phyloP scores from a whole-genome alignment of 2,888 invertebrate species.

The Eristalis arbustorum region DNA sequence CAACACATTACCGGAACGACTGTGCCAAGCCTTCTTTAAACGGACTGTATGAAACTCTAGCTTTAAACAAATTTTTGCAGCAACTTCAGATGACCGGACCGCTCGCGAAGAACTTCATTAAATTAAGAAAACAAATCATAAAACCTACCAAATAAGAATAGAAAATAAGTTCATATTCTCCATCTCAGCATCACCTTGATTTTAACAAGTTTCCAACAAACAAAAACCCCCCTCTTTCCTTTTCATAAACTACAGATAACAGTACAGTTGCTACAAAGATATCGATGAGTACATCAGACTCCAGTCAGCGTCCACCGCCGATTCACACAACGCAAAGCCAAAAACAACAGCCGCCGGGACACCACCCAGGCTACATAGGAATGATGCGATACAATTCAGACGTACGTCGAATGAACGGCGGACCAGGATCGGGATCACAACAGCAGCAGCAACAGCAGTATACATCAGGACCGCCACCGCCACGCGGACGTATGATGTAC shows the following conservation, averaged over 20 bases:
- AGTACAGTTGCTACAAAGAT: conserved; percentile 19
- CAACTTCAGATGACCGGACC: neutral
- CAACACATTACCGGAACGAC: neutral
- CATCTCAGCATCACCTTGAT: neutral
- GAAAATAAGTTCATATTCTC: neutral
- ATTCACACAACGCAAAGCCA: conserved; percentile 32
- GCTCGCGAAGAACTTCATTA: neutral
- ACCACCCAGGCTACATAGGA: conserved; percentile 51
- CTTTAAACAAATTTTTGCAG: neutral
- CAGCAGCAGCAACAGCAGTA: conserved; percentile 30
- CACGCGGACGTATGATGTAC: conserved; percentile 52
- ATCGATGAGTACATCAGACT: conserved; percentile 21
- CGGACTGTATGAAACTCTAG: neutral
- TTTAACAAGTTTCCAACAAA: conserved; percentile 11
- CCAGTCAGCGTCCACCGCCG: conserved; percentile 24
- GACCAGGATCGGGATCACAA: conserved; percentile 5
- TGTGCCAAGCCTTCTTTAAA: neutral
- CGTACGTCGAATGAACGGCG: conserved; percentile 50
- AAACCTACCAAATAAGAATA: neutral
- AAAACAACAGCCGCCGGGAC: conserved; percentile 17
- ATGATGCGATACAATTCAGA: conserved; percentile 67
- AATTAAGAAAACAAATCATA: neutral
- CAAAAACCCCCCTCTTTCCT: neutral
- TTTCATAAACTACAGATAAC: conserved; percentile 22
- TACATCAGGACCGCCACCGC: conserved; percentile 44